These are phyloP conservation scores for Grantiella picta DNA, from an alignment of 2,113 vertebrate species.

Conservation along the genomic window DNA sequence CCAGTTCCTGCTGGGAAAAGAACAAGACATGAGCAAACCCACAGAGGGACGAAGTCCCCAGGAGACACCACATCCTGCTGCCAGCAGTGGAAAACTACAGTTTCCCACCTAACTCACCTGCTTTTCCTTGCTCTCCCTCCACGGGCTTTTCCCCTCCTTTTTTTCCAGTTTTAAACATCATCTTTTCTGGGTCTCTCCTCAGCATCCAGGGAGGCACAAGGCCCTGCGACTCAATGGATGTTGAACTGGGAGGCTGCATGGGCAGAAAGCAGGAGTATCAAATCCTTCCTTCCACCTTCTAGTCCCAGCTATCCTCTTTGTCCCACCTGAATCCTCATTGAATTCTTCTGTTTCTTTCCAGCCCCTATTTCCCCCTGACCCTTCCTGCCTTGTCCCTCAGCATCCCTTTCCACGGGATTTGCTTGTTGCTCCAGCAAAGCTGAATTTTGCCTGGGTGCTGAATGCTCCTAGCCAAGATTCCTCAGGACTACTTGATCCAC, in stretches of 20 bases:
- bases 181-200: neutral
- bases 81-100: neutral
- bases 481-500: neutral
- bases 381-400: neutral
- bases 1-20: neutral
- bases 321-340: neutral
- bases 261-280: neutral
- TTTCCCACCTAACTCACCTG: neutral
- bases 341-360: neutral
- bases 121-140: neutral
- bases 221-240: neutral
- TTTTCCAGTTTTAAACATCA: neutral
- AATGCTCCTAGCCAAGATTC: neutral
- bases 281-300: neutral
- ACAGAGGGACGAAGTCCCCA: neutral
- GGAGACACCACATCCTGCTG: neutral
- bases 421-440: neutral
- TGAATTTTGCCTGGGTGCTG: neutral
- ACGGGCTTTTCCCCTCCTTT: rapidly evolving
- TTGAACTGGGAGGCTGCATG: neutral
- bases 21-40: neutral
- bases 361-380: rapidly evolving
- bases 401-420: neutral
- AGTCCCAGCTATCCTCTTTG: neutral
- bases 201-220: neutral